Evolutionary conservation across 2,797 vertebrate species (phyloP), one percentile per base, ranked within the genome.

Genomic region (Lepilemur ruficaudatus): DNA sequence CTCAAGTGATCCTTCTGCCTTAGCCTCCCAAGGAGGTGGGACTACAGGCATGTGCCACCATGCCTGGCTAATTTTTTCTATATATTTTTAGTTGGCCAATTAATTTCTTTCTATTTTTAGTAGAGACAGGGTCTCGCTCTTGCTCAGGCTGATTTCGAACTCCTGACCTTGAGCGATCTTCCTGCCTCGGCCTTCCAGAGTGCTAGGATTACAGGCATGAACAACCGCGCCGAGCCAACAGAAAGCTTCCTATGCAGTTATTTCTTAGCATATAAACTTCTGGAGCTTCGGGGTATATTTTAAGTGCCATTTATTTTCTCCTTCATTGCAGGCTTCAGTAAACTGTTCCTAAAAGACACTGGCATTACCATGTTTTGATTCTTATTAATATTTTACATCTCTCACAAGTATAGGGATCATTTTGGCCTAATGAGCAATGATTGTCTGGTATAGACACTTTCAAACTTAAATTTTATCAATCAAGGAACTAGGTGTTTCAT

Each of bases 231-330:
- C n/a, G n/a, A n/a, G n/a, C n/a, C n/a, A n/a, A n/a, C n/a, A n/a
- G n/a, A n/a, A n/a, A n/a, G n/a, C n/a, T 89, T 87, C n/a, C 86
- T 50, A 80, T 23, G 12, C 30, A 87, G 23, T 88, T 92, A 90
- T 93, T 81, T 46, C 38, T 94, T 82, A 81, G 25, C 28, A 73
- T 30, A 23, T 55, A 78, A 76, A 55, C n/a, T 91, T 63, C 30
- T 67, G 18, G 50, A 91, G 43, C 28, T 7, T 0, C 63, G 35
- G 28, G n/a, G 32, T 28, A 43, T 84, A 11, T 59, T 88, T 65
- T 70, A 67, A 82, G 38, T 75, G 25, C 5, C 50, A 72, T 81
- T 83, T 35, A 55, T 86, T 83, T 87, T 95, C 38, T 81, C 35
- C 17, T 76, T 84, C 22, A n/a, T 75, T 75, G 5, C 41, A 84